phyloP scores from a whole-genome alignment of 2,113 vertebrate genomes.

The Mungos mungo region DNA sequence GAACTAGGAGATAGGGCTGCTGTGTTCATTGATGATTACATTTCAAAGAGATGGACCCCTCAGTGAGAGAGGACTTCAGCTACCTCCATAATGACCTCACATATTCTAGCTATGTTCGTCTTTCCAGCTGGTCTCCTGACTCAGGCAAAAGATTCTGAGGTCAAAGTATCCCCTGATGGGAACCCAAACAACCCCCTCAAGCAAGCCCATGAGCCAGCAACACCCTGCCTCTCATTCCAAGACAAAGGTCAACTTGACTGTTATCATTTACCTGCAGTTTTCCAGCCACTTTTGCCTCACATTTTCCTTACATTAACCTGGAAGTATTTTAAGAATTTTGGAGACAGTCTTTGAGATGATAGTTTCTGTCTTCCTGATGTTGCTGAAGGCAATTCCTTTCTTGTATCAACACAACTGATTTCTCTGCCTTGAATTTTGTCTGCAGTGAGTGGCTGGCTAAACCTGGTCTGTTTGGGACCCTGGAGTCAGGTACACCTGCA shows the following conservation, averaged over 20 bases:
- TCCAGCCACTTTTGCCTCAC: background rate
- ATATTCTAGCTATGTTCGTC: background rate
- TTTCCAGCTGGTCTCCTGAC: background rate
- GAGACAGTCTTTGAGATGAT: background rate
- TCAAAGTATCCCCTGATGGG: background rate
- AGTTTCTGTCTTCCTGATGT: background rate
- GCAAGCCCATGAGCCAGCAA: background rate
- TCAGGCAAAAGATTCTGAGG: background rate
- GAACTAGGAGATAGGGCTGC: background rate
- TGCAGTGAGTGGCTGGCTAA: background rate
- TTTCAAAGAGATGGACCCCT: background rate
- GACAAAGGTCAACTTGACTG: background rate
- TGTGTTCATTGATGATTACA: background rate
- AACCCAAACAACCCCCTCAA: background rate
- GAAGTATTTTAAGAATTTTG: background rate
- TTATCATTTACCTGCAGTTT: background rate
- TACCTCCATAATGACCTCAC: background rate
- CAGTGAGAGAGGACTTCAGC: background rate
- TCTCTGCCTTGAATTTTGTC: background rate
- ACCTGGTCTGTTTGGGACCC: background rate
- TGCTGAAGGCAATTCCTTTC: background rate
- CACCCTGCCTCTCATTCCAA: background rate
- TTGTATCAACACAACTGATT: background rate
- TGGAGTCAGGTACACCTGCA: background rate
- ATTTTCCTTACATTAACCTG: background rate